Evolutionary conservation across 2,113 vertebrate genomes (phyloP).

Genomic region (Lynx canadensis): DNA sequence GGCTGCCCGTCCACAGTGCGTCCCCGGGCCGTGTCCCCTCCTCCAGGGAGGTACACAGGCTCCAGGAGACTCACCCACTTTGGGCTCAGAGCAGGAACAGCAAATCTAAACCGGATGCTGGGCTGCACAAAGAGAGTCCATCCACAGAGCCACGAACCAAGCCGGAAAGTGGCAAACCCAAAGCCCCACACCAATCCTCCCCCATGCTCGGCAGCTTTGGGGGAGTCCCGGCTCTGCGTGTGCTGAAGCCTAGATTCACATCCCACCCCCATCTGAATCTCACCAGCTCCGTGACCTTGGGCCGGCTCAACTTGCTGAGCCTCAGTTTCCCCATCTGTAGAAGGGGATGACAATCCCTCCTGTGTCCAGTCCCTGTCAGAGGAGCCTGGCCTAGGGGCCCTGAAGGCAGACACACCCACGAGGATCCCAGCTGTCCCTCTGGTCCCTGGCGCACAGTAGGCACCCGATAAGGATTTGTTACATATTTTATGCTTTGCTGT

Average conservation of each 20-base stretch:
- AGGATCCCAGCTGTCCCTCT: too few relatives aligned
- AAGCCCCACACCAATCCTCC: accelerated
- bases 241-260: neutral
- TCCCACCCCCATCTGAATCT: neutral
- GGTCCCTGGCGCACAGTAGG: neutral
- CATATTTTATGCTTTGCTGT: neutral
- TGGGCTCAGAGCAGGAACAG: neutral
- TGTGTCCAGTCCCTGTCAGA: neutral
- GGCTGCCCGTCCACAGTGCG: neutral
- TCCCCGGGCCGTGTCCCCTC: accelerated
- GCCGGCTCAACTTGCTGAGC: neutral
- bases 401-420: accelerated
- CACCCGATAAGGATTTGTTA: neutral
- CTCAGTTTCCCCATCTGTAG: neutral
- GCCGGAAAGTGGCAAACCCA: neutral
- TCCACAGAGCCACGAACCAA: accelerated
- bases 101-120: neutral
- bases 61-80: accelerated
- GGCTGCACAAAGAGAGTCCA: neutral
- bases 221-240: too few relatives aligned
- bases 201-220: neutral
- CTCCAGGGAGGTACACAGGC: neutral
- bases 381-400: neutral
- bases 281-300: neutral
- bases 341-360: neutral